Evolutionary conservation across 2,888 invertebrate species (phyloP).

Genomic region (Hoplodrina ambigua): DNA sequence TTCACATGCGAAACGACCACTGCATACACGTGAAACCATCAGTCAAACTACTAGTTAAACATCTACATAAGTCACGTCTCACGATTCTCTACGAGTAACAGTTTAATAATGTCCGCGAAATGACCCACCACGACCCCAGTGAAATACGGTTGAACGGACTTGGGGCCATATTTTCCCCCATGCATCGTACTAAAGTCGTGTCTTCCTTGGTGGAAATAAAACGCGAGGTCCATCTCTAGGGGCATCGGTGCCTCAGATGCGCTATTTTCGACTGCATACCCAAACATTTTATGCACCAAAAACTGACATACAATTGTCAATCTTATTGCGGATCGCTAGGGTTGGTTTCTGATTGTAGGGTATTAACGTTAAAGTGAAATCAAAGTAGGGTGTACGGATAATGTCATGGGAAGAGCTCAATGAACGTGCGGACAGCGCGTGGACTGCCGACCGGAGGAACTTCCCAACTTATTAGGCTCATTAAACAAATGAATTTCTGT

Average conservation of each 20-base stretch:
- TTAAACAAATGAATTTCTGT: slow-evolving; percentile 72
- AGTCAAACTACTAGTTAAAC: slow-evolving; percentile 89
- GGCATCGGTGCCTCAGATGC: slow-evolving; percentile 89
- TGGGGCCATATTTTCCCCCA: slow-evolving; percentile 88
- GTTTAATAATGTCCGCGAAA: slow-evolving; percentile 89
- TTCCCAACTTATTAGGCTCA: slow-evolving; percentile 74
- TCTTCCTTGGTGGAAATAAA: slow-evolving; percentile 90
- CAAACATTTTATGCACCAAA: slow-evolving; percentile 66
- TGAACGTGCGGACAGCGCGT: slow-evolving; percentile 89
- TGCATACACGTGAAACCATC: slow-evolving; percentile 87
- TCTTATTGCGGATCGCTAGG: background rate
- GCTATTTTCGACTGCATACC: slow-evolving; percentile 76
- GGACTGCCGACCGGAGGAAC: slow-evolving; percentile 86
- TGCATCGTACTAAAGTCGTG: slow-evolving; percentile 89
- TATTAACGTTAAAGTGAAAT: slow-evolving; percentile 66
- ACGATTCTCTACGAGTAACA: slow-evolving; percentile 87
- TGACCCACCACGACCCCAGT: slow-evolving; percentile 85
- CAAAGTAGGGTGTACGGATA: slow-evolving; percentile 76
- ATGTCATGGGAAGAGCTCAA: slow-evolving; percentile 91
- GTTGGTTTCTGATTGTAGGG: slow-evolving; percentile 41
- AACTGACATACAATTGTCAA: slow-evolving; percentile 31
- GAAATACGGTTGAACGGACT: slow-evolving; percentile 89
- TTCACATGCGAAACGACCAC: slow-evolving; percentile 87
- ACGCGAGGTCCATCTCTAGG: slow-evolving; percentile 90
- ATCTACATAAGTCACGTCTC: slow-evolving; percentile 90